Conservation (phyloP, 1,140 invertebrate species). For the Pachyrhynchus sulphureomaculatus region DNA sequence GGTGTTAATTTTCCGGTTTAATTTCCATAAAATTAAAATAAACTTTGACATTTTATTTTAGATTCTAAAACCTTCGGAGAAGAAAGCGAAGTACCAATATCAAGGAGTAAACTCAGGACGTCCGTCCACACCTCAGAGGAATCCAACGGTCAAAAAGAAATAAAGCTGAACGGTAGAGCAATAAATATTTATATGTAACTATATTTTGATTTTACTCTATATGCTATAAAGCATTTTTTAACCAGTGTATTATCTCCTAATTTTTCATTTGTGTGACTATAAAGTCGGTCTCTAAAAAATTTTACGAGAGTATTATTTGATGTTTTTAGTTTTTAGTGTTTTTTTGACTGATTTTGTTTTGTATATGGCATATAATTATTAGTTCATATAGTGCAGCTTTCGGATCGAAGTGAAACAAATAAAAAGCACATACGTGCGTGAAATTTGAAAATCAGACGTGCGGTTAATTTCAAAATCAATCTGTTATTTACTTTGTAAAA, state of each 20-base stretch:
- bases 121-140: constrained; percentile 85
- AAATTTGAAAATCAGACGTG: no score
- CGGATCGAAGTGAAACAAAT: no score
- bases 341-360: constrained; percentile 13
- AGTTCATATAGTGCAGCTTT: no score
- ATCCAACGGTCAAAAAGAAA: constrained; percentile 76
- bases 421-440: no score
- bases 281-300: constrained; percentile 20
- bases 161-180: constrained; percentile 49
- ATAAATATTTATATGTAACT: constrained; percentile 16
- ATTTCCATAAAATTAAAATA: no score
- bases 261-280: background rate
- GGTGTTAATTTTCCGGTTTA: no score
- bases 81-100: constrained; percentile 99
- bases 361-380: no score
- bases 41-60: constrained; percentile 55
- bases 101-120: constrained; percentile 77
- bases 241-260: constrained; percentile 9
- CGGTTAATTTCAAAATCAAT: no score
- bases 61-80: constrained; percentile 98
- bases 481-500: no score
- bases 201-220: constrained; percentile 23
- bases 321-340: constrained; percentile 10
- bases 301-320: constrained; percentile 20
- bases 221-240: constrained; percentile 24